A percentile compares a stretch with the other conserved stretches of the same genome.
These are phyloP conservation scores for Ophion ventricosus DNA, from an alignment of 2,888 invertebrate genomes.

Conservation along the genomic window DNA sequence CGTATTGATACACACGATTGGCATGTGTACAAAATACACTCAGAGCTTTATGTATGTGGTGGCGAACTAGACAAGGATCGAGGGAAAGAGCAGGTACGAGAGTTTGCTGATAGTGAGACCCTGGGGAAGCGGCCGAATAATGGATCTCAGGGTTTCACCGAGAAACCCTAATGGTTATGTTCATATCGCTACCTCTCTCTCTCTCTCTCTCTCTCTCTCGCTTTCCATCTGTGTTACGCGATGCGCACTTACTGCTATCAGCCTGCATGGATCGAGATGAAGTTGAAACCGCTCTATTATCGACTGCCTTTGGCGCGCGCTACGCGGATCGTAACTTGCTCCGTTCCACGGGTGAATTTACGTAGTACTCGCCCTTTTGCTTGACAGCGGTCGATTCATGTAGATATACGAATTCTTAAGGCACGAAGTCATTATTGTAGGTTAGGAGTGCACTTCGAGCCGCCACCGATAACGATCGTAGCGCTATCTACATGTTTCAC, in stretches of 20 bases:
- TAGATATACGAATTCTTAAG: not conserved
- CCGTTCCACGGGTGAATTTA: not conserved
- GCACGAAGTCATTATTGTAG: constrained; percentile 23
- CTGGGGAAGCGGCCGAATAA: constrained; percentile 34
- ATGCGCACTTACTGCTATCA: constrained; percentile 33
- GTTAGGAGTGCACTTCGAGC: constrained; percentile 22
- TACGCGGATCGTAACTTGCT: not conserved
- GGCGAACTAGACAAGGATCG: constrained; percentile 22
- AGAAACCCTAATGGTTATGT: constrained; percentile 30
- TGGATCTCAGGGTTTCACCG: constrained; percentile 28
- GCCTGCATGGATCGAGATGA: constrained; percentile 37
- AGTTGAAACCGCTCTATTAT: constrained; percentile 10
- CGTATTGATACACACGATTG: not conserved
- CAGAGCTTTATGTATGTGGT: not conserved
- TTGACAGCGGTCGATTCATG: not conserved
- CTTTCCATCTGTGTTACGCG: constrained; percentile 7
- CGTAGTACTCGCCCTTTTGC: not conserved
- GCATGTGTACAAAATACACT: not conserved
- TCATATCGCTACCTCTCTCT: not conserved
- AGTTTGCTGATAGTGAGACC: constrained; percentile 38
- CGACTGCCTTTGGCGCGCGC: not conserved
- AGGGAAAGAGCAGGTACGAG: not conserved
- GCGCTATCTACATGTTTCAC: constrained; percentile 29
- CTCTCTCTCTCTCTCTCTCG: not conserved
- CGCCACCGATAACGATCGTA: constrained; percentile 28